Base-by-base conservation (phyloP, 2,113 vertebrate species). In the Tautogolabrus adspersus region DNA sequence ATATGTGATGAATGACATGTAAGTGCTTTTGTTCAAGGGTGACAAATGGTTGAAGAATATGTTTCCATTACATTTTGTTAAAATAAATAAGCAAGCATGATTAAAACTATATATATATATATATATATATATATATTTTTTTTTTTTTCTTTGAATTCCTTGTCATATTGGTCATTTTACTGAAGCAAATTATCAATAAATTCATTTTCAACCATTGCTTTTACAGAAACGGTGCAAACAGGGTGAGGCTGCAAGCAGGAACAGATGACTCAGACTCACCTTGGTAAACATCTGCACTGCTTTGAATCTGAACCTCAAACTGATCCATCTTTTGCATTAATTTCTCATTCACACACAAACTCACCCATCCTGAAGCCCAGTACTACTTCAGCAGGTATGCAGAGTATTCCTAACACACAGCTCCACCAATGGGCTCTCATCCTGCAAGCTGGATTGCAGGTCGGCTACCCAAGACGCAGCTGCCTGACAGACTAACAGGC, bases 371-470 rank as follows among this genome's bases (percentile, higher is more conserved):
- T 19, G 6, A 18, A 2, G 59, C 23, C 49, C 40, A 72, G 54
- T 5, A 21, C 62, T 0, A 64, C 75, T 30, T 16, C 64, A 10
- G 73, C 72, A 38, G 75, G 59, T 66, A 78, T 76, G 71, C 75
- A 91, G 57, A 92, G 49, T 42, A 93, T 58, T 18, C 80, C 88
- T 62, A 91, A 22, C 63, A 90, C 30, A 23, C 55, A 85, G 66
- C 74, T 76, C 83, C 88, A 92, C 79, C 81, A 72, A 34, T 66
- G 34, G 55, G 49, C 75, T 30, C 61, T 64, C 89, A 93, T 93
- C 73, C 64, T 37, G 67, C 38, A 12, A 8, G 38, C 30, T 10
- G 55, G 21, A 44, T 63, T 74, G 58, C 78, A 67, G 8, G 23
- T 37, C 1, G 57, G 37, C 42, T 23, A 3, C 22, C 0, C 1